phyloP scores from a whole-genome alignment of 1,140 invertebrate species.

The Lanistes nyassanus region DNA sequence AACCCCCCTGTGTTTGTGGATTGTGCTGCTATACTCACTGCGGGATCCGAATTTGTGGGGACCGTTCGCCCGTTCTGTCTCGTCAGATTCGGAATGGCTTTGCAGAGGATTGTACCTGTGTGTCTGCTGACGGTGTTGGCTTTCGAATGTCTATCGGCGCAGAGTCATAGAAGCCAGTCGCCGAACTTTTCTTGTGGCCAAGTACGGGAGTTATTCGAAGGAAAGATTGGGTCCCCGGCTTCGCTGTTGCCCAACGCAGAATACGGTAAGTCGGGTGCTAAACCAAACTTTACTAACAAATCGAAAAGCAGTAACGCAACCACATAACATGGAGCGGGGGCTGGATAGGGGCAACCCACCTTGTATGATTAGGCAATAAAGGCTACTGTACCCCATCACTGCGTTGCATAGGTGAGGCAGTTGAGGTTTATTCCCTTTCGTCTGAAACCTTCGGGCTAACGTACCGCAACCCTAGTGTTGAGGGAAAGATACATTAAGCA shows the following conservation, averaged over 20 bases:
- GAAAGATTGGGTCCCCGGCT: slow-evolving; percentile 1
- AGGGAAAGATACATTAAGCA: too few relatives aligned
- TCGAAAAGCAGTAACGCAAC: too few relatives aligned
- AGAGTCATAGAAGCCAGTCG: neutral
- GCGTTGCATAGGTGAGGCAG: too few relatives aligned
- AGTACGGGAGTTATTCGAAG: slow-evolving; percentile 20
- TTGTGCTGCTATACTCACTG: neutral
- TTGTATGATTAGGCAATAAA: too few relatives aligned
- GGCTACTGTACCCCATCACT: too few relatives aligned
- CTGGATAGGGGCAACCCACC: too few relatives aligned
- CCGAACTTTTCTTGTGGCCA: slow-evolving; percentile 10
- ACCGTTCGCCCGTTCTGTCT: neutral
- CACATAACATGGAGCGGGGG: too few relatives aligned
- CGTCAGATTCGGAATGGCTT: slow-evolving; percentile 8
- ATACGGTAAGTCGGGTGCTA: neutral
- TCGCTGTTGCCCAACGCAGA: neutral
- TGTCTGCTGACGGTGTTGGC: slow-evolving; percentile 6
- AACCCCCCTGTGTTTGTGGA: neutral
- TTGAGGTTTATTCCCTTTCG: too few relatives aligned
- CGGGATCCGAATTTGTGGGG: neutral
- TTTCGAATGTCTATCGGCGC: neutral
- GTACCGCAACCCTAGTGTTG: too few relatives aligned
- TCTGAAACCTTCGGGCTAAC: too few relatives aligned
- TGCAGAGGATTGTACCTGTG: slow-evolving; percentile 5
- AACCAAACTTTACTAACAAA: too few relatives aligned